Evolutionary conservation across 2,113 vertebrate species (phyloP), one percentile per base, ranked within the genome.

Genomic region (Corythornis madagascariensis): DNA sequence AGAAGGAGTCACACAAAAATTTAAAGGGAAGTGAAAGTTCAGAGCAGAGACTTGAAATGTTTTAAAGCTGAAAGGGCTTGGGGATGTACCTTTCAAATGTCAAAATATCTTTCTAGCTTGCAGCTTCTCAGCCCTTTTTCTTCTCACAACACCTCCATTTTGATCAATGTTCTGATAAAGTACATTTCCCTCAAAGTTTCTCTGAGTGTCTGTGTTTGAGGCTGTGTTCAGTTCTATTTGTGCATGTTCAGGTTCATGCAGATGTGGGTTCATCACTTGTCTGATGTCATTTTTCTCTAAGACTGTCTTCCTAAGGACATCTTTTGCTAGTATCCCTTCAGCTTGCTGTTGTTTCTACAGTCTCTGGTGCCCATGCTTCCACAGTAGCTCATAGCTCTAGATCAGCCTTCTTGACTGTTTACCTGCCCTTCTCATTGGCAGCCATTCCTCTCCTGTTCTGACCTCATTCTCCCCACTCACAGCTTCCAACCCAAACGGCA

Each of bases 261-360:
- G 74, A 16, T 71, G 43, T 38, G 59, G 17, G 12, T 48, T 82
- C 35, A 11, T 31, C 22, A 50, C 11, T 31, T 52, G 10, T 64
- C 25, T 0, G 0, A 16, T 52, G 10, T 2, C 7, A 7, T 59
- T 85, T 59, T 63, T 33, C 29, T 50, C 35, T 18, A 35, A 19
- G 33, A 26, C 12, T 74, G 11, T 29, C 29, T 55, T 80, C 13
- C 73, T 70, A 33, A 45, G 53, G 38, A 38, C 8, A 4, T 29
- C 76, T 72, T 55, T 77, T 18, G 4, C 6, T 11, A 9, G 12
- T 13, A 14, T 31, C 7, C 11, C 25, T 80, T 76, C 75, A 64
- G 24, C 47, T 76, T 71, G 24, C 25, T 70, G 31, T 67, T 33
- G 26, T 8, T 83, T 92, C 74, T 42, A 15, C 43, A 40, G 25